Evolutionary conservation across 2,113 vertebrate species (phyloP), one percentile per base, ranked within the genome.

Genomic region (Oceanodroma tethys): DNA sequence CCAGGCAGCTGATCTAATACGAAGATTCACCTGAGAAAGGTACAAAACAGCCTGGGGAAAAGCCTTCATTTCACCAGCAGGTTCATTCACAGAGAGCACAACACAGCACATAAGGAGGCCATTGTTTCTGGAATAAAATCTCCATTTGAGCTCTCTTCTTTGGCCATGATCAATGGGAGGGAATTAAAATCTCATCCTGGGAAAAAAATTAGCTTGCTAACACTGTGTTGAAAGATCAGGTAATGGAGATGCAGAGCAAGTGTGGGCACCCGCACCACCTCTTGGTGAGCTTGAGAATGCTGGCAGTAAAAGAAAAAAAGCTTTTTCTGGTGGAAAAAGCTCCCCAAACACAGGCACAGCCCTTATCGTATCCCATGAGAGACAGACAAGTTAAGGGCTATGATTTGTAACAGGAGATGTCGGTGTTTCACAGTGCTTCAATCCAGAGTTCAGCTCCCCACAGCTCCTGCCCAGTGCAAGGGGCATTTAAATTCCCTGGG

Each of bases 121-220:
- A 93, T 98, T 97, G 97, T 97, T 95, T 93, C 84, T 87, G 80
- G 95, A 98, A 97, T 96, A 97, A 95, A 98, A 95, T 97, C 89
- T 96, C 94, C 62, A 76, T 96, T 96, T 97, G 90, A 95, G 96
- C 95, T 93, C 86, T 97, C 86, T 86, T 93, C 76, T 95, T 88
- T 81, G 93, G 96, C 88, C 87, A 71, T 36, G 75, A 96, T 97
- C 96, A 97, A 96, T 97, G 92, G 88, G 71, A 97, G 85, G 66
- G 97, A 96, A 97, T 96, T 97, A 74, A 96, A 95, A 93, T 92
- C 95, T 90, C 76, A 86, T 81, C 90, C 93, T 96, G 95, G 82
- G 95, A 94, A 93, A 96, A 85, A 91, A 82, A 74, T 2, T 38
- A 93, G 90, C 90, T 94, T 92, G 81, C 93, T 94, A 88, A 91